Conservation (phyloP, 2,113 vertebrate genomes). For the Pitta sordida region DNA sequence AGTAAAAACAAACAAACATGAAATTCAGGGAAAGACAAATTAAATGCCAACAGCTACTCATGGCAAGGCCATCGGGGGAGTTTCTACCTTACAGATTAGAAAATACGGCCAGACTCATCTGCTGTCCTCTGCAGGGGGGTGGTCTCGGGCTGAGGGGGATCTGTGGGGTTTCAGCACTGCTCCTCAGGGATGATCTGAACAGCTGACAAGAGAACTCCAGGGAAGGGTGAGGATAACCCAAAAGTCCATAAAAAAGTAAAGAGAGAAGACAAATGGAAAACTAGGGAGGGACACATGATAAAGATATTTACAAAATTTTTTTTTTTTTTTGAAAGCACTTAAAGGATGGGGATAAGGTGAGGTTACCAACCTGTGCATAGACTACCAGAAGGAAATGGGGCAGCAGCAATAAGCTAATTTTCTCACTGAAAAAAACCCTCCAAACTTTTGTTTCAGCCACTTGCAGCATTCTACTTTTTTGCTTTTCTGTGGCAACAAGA, state of each 20-base stretch:
- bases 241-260: not conserved
- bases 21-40: not conserved
- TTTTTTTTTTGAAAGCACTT: no score
- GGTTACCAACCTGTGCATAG: not conserved
- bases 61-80: not conserved
- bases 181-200: not conserved
- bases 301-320: not conserved
- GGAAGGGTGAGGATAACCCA: not conserved
- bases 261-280: not conserved
- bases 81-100: not conserved
- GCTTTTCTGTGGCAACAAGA: not conserved
- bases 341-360: not conserved
- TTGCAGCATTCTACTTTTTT: not conserved
- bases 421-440: not conserved
- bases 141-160: not conserved
- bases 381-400: not conserved
- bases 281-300: not conserved
- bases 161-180: not conserved
- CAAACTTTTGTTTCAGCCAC: not conserved
- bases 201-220: not conserved
- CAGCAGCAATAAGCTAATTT: not conserved
- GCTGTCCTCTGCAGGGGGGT: not conserved
- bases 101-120: not conserved
- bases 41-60: not conserved
- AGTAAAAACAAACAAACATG: not conserved